Base-by-base conservation (phyloP, 2,888 invertebrate genomes). In the Chloromyia formosa region DNA sequence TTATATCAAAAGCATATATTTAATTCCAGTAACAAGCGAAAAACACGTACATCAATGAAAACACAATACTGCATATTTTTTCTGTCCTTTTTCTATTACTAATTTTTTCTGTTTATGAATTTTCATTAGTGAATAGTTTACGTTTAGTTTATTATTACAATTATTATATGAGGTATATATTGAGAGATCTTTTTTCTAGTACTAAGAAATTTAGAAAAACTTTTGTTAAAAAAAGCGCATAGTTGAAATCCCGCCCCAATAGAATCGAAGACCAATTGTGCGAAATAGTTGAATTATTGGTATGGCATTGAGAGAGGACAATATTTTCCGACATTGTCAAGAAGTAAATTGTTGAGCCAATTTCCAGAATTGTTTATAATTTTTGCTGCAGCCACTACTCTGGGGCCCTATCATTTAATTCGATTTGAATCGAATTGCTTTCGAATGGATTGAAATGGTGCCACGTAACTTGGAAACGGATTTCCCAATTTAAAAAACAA, bases 1-100 rank as follows among this genome's bases (percentile, higher is more conserved):
- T 16, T 64, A 64, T 35, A 64, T 42, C 35, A 64, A 73, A 49
- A 61, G 12, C 22, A 61, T 42, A 22, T 53, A 68, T 53, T 53
- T 53, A 23, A 53, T 23, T 53, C 53, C 53, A 68, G 5, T 64
- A 20, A 56, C 56, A 16, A 20, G 20, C 18, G 18, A 56, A n/a
- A 56, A 56, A 22, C 27, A 35, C 18, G 22, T 20, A 56, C 22
- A 56, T 20, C 22, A 56, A 56, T 56, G 10, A 4, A 16, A 56
- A 53, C 53, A 16, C 10, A 56, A 56, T 10, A 56, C 56, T 56
- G 10, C 22, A 20, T 18, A 20, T 56, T 16, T 4, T 14, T 20
- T 20, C 22, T 10, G 16, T 16, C 5, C 56, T 56, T 16, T 20
- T 56, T 56, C 56, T 56, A 10, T 18, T 20, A 22, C 18, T 18